phyloP scores from a whole-genome alignment of 2,113 vertebrate genomes.

The Microtus ochrogaster region DNA sequence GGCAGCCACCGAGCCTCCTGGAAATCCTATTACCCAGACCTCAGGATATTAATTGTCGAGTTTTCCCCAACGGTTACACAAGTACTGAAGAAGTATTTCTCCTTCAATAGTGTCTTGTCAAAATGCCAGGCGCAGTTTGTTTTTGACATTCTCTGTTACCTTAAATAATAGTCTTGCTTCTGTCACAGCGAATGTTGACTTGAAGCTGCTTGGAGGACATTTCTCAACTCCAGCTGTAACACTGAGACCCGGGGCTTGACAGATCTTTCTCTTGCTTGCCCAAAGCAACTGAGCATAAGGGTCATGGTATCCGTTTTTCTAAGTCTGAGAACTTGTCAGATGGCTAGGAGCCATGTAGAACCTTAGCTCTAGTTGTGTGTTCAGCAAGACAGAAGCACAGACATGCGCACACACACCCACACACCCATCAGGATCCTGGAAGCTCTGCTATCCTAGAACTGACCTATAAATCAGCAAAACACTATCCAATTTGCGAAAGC shows the following conservation, averaged over 20 bases:
- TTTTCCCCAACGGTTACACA: constrained; percentile 81
- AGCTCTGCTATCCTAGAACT: constrained; percentile 68
- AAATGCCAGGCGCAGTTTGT: constrained; percentile 85
- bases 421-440: not conserved
- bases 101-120: constrained; percentile 83
- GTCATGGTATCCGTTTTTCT: constrained; percentile 81
- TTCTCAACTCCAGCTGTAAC: constrained; percentile 85
- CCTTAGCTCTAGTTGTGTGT: not conserved
- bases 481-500: constrained; percentile 76
- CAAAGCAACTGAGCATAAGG: constrained; percentile 83
- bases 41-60: constrained; percentile 80
- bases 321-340: constrained; percentile 72
- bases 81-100: constrained; percentile 81
- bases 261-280: constrained; percentile 84
- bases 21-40: constrained; percentile 68
- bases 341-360: not conserved
- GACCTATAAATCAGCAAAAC: constrained; percentile 82
- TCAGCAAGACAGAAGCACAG: not conserved
- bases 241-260: constrained; percentile 83
- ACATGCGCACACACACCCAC: too few relatives aligned
- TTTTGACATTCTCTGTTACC: constrained; percentile 88
- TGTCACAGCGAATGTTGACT: constrained; percentile 88
- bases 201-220: constrained; percentile 85
- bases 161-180: constrained; percentile 89
- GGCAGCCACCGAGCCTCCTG: constrained; percentile 68